These are phyloP conservation scores for Pseudomugil tenellus DNA, from an alignment of 2,797 vertebrate genomes.

Conservation along the genomic window DNA sequence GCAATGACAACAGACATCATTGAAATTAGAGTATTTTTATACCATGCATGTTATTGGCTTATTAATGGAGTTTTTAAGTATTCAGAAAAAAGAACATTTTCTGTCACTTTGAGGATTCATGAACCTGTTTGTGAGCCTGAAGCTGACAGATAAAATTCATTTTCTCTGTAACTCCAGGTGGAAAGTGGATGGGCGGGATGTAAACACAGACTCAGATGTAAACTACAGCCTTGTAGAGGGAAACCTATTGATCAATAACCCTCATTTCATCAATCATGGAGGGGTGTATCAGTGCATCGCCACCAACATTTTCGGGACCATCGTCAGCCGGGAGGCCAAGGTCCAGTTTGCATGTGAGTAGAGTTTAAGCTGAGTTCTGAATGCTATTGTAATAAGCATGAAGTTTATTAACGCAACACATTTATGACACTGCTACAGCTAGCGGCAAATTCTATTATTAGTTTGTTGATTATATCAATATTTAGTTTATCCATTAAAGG, in stretches of 20 bases:
- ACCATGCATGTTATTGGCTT: neutral
- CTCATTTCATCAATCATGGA: conserved; percentile 86
- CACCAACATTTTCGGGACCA: conserved; percentile 88
- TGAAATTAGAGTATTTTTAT: conserved; percentile 5
- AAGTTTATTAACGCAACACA: too few relatives aligned
- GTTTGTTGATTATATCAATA: too few relatives aligned
- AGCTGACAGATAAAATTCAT: neutral
- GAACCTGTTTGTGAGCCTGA: neutral
- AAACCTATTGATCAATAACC: conserved; percentile 90
- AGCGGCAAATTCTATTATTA: too few relatives aligned
- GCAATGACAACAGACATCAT: neutral
- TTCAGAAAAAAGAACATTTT: neutral
- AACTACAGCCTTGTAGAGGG: conserved; percentile 89
- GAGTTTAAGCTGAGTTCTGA: too few relatives aligned
- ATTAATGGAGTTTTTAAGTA: neutral
- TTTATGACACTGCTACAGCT: too few relatives aligned
- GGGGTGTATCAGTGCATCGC: conserved; percentile 92
- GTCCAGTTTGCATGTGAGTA: conserved; percentile 95
- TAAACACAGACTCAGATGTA: conserved; percentile 85
- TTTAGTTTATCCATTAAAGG: too few relatives aligned
- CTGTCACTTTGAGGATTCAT: too few relatives aligned
- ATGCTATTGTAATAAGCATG: too few relatives aligned
- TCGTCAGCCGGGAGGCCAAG: conserved; percentile 89
- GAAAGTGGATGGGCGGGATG: conserved; percentile 88
- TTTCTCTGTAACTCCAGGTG: conserved; percentile 80